A percentile compares a stretch with the other conserved stretches of the same genome.
Conservation (phyloP, 2,113 vertebrate genomes). For the Pyrgilauda ruficollis region DNA sequence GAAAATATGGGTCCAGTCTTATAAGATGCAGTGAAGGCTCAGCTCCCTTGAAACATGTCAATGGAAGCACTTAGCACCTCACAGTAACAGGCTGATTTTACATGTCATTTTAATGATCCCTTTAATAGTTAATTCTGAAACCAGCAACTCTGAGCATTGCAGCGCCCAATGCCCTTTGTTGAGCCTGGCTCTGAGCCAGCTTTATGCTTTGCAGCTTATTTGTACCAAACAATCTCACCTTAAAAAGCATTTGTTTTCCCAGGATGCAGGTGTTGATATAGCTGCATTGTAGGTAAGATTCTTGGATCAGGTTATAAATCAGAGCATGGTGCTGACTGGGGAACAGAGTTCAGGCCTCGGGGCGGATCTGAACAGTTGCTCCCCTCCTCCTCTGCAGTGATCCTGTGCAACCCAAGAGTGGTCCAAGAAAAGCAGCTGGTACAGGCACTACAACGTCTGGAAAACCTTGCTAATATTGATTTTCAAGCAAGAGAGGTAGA, state of each 20-base stretch:
- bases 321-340: neutral
- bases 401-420: neutral
- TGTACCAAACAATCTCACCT: neutral
- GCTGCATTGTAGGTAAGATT: conserved; percentile 29
- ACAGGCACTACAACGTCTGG: neutral
- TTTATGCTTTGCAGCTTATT: conserved; percentile 15
- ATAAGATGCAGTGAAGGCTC: conserved; percentile 5
- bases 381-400: conserved; percentile 8
- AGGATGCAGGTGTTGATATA: conserved; percentile 46
- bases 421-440: conserved; percentile 43
- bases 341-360: neutral
- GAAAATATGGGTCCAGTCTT: conserved; percentile 31
- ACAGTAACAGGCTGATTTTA: conserved; percentile 42
- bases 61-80: conserved; percentile 42
- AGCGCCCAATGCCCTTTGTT: neutral
- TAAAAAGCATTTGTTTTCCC: conserved; percentile 36
- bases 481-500: neutral
- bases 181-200: conserved; percentile 23
- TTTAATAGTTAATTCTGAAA: conserved; percentile 42
- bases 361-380: neutral
- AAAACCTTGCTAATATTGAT: conserved; percentile 38
- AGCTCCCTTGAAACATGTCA: conserved; percentile 12
- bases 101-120: conserved; percentile 39
- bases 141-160: neutral
- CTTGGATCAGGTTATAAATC: conserved; percentile 44